phyloP scores from a whole-genome alignment of 2,113 vertebrate genomes.

The Ophthalmolycus amberensis region DNA sequence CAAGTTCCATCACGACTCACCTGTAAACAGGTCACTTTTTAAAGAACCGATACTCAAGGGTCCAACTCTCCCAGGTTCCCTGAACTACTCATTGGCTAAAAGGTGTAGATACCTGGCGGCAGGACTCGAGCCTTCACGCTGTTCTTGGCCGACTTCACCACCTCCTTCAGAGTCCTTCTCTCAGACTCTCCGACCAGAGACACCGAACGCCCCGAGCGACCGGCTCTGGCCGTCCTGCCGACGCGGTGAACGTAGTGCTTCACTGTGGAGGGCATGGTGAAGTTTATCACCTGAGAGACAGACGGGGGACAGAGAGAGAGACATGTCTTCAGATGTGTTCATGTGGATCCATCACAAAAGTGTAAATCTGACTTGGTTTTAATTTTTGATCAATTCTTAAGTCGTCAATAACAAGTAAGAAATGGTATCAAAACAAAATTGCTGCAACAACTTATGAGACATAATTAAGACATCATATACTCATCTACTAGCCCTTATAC shows the following conservation, averaged over 20 bases:
- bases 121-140: constrained; percentile 93
- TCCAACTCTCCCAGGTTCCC: too few relatives aligned
- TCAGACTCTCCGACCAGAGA: constrained; percentile 96
- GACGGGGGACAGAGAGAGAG: background rate
- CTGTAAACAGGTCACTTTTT: background rate
- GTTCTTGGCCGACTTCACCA: constrained; percentile 90
- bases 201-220: constrained; percentile 92
- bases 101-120: constrained; percentile 87
- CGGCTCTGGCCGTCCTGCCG: constrained; percentile 93
- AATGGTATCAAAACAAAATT: too few relatives aligned
- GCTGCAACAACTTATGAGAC: too few relatives aligned
- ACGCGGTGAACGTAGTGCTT: constrained; percentile 98
- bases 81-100: too few relatives aligned
- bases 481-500: too few relatives aligned
- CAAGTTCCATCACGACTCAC: background rate
- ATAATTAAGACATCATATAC: too few relatives aligned
- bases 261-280: constrained; percentile 96
- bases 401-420: too few relatives aligned
- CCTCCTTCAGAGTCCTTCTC: constrained; percentile 95
- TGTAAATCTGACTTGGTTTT: too few relatives aligned
- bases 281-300: constrained; percentile 92
- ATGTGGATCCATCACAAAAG: too few relatives aligned
- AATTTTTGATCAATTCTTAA: too few relatives aligned
- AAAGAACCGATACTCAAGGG: background rate
- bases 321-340: too few relatives aligned